Evolutionary conservation across 1,140 invertebrate species (phyloP), one percentile per base, ranked within the genome.

Genomic region (Microplitis demolitor): DNA sequence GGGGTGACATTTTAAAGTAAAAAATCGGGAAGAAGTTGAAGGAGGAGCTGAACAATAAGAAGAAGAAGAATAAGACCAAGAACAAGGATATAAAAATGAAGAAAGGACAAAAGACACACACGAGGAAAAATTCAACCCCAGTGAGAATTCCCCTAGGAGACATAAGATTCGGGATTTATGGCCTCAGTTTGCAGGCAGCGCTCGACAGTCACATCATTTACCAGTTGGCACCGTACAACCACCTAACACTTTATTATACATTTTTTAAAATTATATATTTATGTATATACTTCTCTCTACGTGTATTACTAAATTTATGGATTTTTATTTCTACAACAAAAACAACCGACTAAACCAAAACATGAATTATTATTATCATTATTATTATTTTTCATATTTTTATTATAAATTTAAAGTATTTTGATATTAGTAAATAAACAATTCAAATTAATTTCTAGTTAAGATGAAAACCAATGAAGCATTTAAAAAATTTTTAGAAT

Each of bases 161-260:
- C 74, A 74, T 76, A 78, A 76, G 71, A 73, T 74, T 45, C 73
- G 70, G 71, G 74, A 77, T 78, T 77, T 77, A 78, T 76, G 72
- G 76, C 61, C 70, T 14, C 70, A 67, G 68, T 76, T 77, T 54
- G 54, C 68, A 67, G 72, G 9, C 70, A 35, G 39, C 66, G 45
- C 64, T 72, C 60, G 66, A 14, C 56, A 53, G 33, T 33, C 64
- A 66, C 73, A 73, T 78, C 75, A 76, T 74, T 76, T 74, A 74
- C 58, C 45, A 35, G 56, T 45, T 45, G 5, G 67, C 50, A 70
- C 39, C 45, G 64, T 14, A 16, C 35, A 39, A 62, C 37, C 50
- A n/a, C 14, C 35, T 58, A 58, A 64, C 62, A 51, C 64, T 66
- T 45, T 45, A 45, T 16, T 24, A 62, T 33, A 62, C 35, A 33